A percentile compares a stretch with the other conserved stretches of the same genome.
Conservation (phyloP, 2,888 invertebrate species). For the Lycia hirtaria region DNA sequence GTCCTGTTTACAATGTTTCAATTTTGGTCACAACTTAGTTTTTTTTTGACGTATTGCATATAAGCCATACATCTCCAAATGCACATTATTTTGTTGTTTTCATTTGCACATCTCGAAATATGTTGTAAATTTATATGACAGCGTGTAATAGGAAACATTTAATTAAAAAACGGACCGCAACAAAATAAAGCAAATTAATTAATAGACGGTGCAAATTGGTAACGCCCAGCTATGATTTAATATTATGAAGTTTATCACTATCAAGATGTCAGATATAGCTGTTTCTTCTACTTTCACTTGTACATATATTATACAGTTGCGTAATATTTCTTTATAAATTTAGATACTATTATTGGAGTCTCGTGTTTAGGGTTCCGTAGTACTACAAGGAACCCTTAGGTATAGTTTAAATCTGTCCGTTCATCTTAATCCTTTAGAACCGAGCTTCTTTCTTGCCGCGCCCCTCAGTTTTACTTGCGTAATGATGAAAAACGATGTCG, state of each 20-base stretch:
- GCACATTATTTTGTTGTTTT: neutral
- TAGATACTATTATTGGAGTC: neutral
- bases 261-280: conserved; percentile 13
- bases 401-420: too few species aligned
- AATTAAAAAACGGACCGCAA: conserved; percentile 31
- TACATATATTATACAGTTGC: neutral
- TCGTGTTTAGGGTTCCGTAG: neutral
- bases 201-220: conserved; percentile 27
- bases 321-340: neutral
- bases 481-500: too few species aligned
- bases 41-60: too few species aligned
- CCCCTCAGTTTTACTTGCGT: too few species aligned
- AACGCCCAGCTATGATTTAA: conserved; percentile 30
- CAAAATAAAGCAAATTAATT: conserved; percentile 30
- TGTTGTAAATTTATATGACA: conserved; percentile 19
- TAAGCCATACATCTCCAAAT: too few species aligned
- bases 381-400: neutral
- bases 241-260: conserved; percentile 22
- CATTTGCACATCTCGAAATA: conserved; percentile 9
- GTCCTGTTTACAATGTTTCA: neutral
- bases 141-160: conserved; percentile 29
- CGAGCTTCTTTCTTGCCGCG: too few species aligned
- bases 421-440: too few species aligned
- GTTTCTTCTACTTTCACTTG: conserved; percentile 24
- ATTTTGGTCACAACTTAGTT: neutral